phyloP scores from a whole-genome alignment of 2,888 invertebrate species.

The Eupithecia vulgata region DNA sequence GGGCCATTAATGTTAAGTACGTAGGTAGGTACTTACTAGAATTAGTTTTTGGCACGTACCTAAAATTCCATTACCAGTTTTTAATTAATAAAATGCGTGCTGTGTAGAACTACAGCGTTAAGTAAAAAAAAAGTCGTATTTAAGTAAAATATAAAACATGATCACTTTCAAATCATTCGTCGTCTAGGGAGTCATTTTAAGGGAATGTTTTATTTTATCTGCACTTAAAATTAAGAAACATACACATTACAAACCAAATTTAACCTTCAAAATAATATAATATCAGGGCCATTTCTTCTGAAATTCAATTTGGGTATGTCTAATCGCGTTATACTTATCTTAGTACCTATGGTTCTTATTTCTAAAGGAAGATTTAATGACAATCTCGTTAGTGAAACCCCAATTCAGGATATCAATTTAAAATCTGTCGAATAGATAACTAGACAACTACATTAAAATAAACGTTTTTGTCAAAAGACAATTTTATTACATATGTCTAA shows the following conservation, averaged over 20 bases:
- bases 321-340: not conserved
- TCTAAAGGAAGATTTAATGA: not conserved
- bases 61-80: not conserved
- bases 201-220: not conserved
- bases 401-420: not conserved
- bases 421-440: not conserved
- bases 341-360: not conserved
- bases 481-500: too few species aligned
- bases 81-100: not conserved
- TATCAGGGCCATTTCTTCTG: not conserved
- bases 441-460: not conserved
- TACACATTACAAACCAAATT: not conserved
- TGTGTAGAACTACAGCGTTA: not conserved
- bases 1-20: not conserved
- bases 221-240: not conserved
- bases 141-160: not conserved
- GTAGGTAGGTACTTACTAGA: not conserved
- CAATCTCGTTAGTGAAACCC: not conserved
- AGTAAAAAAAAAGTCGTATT: not conserved
- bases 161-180: not conserved
- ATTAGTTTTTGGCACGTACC: not conserved
- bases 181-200: not conserved
- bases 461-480: not conserved
- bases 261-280: not conserved
- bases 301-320: not conserved